These are phyloP conservation scores for Cenopis cana DNA, from an alignment of 2,888 invertebrate genomes.

Conservation along the genomic window DNA sequence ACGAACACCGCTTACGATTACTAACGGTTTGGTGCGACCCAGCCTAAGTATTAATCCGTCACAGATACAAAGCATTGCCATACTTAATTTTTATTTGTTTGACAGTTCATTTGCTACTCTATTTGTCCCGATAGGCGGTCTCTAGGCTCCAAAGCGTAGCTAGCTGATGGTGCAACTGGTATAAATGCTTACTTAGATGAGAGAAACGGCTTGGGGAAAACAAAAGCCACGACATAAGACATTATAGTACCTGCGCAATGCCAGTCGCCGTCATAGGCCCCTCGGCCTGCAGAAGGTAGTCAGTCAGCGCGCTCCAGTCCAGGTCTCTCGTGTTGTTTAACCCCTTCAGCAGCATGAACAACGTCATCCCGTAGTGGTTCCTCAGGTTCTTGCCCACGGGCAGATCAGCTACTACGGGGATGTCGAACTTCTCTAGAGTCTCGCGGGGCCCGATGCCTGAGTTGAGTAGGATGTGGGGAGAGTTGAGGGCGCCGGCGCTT, in stretches of 20 bases:
- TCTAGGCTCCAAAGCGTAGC: too few relatives aligned
- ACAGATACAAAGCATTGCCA: too few relatives aligned
- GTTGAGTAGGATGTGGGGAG: slow-evolving; percentile 86
- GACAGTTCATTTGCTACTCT: too few relatives aligned
- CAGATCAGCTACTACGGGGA: slow-evolving; percentile 84
- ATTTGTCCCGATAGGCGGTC: too few relatives aligned
- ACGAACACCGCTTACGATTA: too few relatives aligned
- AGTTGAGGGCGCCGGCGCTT: slow-evolving; percentile 87
- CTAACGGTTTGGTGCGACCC: too few relatives aligned
- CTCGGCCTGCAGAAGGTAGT: slow-evolving; percentile 81
- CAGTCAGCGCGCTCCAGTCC: slow-evolving; percentile 83
- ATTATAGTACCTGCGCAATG: slow-evolving; percentile 25
- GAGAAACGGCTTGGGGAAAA: too few relatives aligned
- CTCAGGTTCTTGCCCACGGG: slow-evolving; percentile 87
- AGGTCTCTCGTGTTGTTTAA: slow-evolving; percentile 77
- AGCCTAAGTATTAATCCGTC: too few relatives aligned
- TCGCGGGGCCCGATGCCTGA: slow-evolving; percentile 87
- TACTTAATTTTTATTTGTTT: too few relatives aligned
- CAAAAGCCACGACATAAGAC: too few relatives aligned
- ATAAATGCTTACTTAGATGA: too few relatives aligned
- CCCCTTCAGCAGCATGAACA: slow-evolving; percentile 77
- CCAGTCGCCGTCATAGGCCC: slow-evolving; percentile 80
- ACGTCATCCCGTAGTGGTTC: slow-evolving; percentile 86
- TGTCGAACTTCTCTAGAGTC: slow-evolving; percentile 77
- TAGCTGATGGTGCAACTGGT: too few relatives aligned